Conservation (phyloP, 2,113 vertebrate species). For the Hemibagrus wyckioides region DNA sequence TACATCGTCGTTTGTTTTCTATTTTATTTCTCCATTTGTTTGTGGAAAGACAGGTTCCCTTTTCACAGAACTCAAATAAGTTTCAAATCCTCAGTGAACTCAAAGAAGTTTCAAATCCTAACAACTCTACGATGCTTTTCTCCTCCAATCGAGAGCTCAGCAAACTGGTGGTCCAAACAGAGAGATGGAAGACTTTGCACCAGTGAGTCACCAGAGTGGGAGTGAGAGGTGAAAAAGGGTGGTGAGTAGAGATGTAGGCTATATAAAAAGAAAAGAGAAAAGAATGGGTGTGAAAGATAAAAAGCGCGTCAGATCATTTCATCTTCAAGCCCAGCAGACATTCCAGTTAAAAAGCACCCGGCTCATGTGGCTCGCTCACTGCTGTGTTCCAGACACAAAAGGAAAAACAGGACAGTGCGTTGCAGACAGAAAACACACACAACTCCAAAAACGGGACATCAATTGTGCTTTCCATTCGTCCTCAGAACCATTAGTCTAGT, state of each 20-base stretch:
- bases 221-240: neutral
- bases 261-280: neutral
- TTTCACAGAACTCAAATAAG: conserved; percentile 15
- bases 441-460: neutral
- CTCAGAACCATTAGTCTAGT: neutral
- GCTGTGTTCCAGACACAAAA: conserved; percentile 20
- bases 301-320: conserved; percentile 23
- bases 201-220: neutral
- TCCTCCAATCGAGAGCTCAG: neutral
- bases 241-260: neutral
- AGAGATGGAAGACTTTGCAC: neutral
- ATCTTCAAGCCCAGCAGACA: neutral
- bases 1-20: neutral
- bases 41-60: conserved; percentile 10
- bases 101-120: neutral
- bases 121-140: neutral
- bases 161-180: neutral
- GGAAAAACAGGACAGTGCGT: conserved; percentile 16
- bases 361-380: neutral
- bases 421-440: conserved; percentile 1
- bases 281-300: conserved; percentile 20
- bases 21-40: neutral
- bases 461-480: neutral
- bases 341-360: neutral
- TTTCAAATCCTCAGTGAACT: conserved; percentile 2